phyloP scores from a whole-genome alignment of 2,797 vertebrate genomes.

The Morus bassanus region DNA sequence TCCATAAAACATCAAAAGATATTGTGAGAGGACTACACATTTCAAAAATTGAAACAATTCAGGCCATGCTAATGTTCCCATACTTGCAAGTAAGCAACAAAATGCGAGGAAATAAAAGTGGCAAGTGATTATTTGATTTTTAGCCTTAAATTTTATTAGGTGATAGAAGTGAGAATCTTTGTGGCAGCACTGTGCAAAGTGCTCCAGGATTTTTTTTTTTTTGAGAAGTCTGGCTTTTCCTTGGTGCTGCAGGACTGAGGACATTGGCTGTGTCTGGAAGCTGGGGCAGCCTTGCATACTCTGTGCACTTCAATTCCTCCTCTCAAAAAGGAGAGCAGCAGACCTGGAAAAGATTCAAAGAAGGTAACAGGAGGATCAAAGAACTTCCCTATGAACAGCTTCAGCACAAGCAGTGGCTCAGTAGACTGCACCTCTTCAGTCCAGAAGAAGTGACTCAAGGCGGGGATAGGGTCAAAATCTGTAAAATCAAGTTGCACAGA shows the following conservation, averaged over 20 bases:
- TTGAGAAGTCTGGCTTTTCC: background rate
- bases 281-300: background rate
- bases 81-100: background rate
- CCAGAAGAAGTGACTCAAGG: background rate
- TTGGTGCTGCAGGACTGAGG: background rate
- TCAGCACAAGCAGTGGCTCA: background rate
- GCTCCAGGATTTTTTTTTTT: background rate
- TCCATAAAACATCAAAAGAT: conserved; percentile 46
- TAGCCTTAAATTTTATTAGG: background rate
- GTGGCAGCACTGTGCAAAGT: background rate
- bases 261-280: background rate
- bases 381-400: background rate
- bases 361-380: background rate
- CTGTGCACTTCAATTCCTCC: background rate
- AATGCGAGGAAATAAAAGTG: background rate
- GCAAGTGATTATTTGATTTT: background rate
- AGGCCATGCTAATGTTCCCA: background rate
- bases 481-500: background rate
- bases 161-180: background rate
- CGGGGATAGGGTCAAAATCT: background rate
- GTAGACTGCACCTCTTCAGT: background rate
- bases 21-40: background rate
- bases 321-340: background rate
- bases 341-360: background rate
- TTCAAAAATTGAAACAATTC: conserved; percentile 8